A percentile compares a stretch with the other conserved stretches of the same genome.
Conservation (phyloP, 2,113 vertebrate species). For the Caloenas nicobarica region DNA sequence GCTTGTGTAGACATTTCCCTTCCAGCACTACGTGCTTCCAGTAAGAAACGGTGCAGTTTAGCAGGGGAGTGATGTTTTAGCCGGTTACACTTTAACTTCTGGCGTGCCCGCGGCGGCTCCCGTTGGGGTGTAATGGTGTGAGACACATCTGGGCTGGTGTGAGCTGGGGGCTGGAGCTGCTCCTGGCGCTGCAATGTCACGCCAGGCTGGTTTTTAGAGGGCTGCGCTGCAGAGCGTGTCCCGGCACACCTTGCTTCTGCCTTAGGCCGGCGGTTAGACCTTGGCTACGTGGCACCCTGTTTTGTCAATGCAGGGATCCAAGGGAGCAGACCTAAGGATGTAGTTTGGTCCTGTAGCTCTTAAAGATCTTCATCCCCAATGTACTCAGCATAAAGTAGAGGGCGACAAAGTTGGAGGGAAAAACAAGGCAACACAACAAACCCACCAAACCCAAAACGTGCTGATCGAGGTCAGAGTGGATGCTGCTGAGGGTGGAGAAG, state of each 20-base stretch:
- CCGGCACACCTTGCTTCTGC: not conserved
- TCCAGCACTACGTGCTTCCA: rapidly evolving
- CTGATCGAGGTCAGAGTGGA: not conserved
- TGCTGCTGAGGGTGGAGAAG: not conserved
- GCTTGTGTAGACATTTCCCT: not conserved
- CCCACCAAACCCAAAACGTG: no score
- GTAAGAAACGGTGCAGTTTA: not conserved
- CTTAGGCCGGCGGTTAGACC: rapidly evolving
- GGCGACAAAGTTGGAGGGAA: not conserved
- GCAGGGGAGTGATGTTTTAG: not conserved
- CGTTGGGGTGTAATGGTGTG: rapidly evolving
- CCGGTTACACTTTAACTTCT: not conserved
- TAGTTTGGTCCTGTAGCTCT: not conserved
- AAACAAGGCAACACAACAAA: no score
- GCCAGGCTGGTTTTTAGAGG: not conserved
- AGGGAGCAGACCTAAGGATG: not conserved
- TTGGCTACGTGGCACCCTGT: rapidly evolving
- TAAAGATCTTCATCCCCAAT: not conserved
- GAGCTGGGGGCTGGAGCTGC: not conserved
- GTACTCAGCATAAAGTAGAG: not conserved
- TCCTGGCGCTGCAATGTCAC: not conserved
- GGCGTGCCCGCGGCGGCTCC: rapidly evolving
- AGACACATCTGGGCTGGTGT: not conserved
- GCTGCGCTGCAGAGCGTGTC: not conserved
- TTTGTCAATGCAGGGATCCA: rapidly evolving